Evolutionary conservation across 2,113 vertebrate species (phyloP).

Genomic region (Suncus etruscus): DNA sequence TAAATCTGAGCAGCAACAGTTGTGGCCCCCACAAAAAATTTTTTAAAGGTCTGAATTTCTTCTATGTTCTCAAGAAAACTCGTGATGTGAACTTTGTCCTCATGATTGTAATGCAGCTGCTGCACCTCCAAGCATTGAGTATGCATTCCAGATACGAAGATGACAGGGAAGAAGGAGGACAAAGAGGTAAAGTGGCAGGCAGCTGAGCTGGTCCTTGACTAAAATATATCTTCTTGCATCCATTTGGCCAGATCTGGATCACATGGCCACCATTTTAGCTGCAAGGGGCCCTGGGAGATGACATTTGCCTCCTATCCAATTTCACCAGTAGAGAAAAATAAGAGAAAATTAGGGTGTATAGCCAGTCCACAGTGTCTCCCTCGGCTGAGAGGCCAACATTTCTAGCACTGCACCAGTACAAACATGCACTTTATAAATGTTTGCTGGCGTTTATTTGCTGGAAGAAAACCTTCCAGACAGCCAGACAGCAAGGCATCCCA

Average conservation of each 20-base stretch:
- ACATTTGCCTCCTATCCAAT: neutral
- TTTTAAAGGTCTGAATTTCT: neutral
- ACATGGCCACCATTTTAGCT: neutral
- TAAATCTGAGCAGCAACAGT: too few relatives aligned
- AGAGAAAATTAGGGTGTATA: neutral
- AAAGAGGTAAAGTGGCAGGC: conserved; percentile 11
- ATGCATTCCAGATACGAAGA: neutral
- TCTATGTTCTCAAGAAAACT: neutral
- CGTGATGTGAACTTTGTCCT: neutral
- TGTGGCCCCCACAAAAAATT: too few relatives aligned
- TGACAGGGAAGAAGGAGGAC: neutral
- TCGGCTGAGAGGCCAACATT: neutral
- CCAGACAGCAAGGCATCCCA: neutral
- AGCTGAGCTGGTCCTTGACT: neutral
- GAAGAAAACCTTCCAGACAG: conserved; percentile 35
- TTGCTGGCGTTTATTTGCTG: neutral
- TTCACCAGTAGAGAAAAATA: neutral
- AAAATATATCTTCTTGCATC: neutral
- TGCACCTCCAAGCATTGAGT: neutral
- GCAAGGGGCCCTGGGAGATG: conserved; percentile 34
- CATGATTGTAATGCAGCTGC: neutral
- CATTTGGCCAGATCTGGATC: neutral
- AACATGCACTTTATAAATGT: neutral
- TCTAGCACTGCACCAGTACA: neutral
- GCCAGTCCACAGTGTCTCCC: neutral